phyloP scores from a whole-genome alignment of 64 coral and sea anemone species.

The Pocillopora damicornis region DNA sequence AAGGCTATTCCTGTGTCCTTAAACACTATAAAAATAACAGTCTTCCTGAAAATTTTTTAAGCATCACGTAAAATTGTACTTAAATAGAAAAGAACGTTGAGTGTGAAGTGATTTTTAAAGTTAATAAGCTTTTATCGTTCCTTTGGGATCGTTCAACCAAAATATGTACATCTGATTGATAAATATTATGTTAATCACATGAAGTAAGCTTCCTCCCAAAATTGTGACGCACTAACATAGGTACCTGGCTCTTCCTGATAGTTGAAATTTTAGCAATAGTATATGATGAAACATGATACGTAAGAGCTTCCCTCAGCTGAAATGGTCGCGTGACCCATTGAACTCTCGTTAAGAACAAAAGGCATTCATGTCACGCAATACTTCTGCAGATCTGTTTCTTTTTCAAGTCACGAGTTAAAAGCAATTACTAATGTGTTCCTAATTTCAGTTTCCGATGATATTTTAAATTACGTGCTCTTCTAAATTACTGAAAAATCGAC shows the following conservation, averaged over 20 bases:
- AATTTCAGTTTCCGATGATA: background rate
- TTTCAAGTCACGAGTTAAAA: background rate
- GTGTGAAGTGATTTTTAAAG: too few relatives aligned
- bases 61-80: too few relatives aligned
- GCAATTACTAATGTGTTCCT: background rate
- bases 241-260: background rate
- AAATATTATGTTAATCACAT: background rate
- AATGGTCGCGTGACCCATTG: background rate
- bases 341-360: too few relatives aligned
- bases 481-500: background rate
- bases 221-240: background rate
- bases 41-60: too few relatives aligned
- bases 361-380: constrained; percentile 6
- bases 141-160: background rate
- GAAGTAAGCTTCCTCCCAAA: background rate
- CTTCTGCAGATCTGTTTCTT: background rate
- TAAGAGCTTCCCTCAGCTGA: too few relatives aligned
- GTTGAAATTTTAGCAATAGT: background rate
- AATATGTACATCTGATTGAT: background rate
- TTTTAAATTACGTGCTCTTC: background rate
- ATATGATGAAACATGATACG: background rate
- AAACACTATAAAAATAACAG: too few relatives aligned
- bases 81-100: too few relatives aligned
- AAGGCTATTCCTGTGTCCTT: too few relatives aligned
- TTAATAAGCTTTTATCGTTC: too few relatives aligned